phyloP scores from a whole-genome alignment of 1,140 invertebrate species.

The Drosophila nigrodunni region DNA sequence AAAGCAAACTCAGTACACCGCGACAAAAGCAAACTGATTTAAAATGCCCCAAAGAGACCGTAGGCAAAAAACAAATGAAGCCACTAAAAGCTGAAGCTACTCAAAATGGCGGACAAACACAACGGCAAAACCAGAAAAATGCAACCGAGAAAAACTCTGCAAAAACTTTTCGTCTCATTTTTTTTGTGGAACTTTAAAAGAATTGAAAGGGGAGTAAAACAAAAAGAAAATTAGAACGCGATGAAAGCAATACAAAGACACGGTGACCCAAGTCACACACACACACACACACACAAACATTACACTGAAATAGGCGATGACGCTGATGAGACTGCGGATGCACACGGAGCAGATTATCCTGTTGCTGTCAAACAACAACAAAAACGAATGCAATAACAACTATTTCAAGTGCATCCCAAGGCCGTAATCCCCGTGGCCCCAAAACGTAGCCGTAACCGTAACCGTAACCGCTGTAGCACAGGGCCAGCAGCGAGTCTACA shows the following conservation, averaged over 20 bases:
- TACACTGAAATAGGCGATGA: constrained; percentile 4
- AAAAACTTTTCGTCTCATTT: constrained; percentile 20
- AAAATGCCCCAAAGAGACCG: constrained; percentile 26
- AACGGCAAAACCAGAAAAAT: constrained; percentile 27
- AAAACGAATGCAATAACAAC: constrained; percentile 13
- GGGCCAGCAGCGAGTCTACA: constrained; percentile 37
- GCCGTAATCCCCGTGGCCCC: constrained; percentile 39
- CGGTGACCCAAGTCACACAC: constrained; percentile 9
- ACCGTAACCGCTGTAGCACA: constrained; percentile 43
- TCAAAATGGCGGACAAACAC: constrained; percentile 26
- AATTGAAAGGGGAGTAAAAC: not conserved
- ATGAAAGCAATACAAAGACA: constrained; percentile 31
- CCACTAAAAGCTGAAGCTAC: constrained; percentile 41
- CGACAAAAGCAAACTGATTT: constrained; percentile 23
- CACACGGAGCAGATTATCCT: constrained; percentile 50
- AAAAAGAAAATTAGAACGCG: constrained; percentile 32
- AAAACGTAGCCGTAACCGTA: constrained; percentile 28
- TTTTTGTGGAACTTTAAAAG: not conserved
- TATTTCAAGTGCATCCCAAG: constrained; percentile 52
- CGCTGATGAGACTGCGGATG: constrained; percentile 46
- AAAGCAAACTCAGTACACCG: not conserved
- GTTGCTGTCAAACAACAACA: constrained; percentile 47
- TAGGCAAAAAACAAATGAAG: constrained; percentile 47
- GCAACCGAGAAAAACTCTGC: constrained; percentile 32
- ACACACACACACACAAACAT: constrained; percentile 17